Conservation (phyloP, 2,113 vertebrate species). For the Paramormyrops kingsleyae region DNA sequence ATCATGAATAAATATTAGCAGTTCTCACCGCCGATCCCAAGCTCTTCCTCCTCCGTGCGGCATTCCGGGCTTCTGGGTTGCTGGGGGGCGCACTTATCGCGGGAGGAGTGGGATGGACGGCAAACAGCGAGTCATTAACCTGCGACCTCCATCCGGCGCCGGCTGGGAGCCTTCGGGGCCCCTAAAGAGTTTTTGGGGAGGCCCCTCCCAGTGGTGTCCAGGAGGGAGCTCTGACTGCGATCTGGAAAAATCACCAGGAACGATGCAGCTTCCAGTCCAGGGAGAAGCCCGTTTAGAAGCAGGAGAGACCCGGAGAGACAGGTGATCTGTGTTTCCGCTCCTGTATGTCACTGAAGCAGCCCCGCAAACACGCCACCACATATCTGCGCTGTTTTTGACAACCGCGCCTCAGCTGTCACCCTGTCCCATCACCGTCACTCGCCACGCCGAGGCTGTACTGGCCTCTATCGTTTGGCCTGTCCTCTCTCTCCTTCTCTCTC, state of each 20-base stretch:
- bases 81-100: conserved; percentile 47
- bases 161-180: conserved; percentile 24
- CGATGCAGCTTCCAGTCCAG: background rate
- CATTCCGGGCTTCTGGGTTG: conserved; percentile 14
- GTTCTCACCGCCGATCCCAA: conserved; percentile 47
- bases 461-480: conserved; percentile 34
- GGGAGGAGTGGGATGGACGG: conserved; percentile 41
- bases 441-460: conserved; percentile 7
- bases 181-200: conserved; percentile 45
- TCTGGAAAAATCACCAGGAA: background rate
- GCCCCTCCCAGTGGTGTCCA: conserved; percentile 43
- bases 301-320: background rate
- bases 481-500: background rate
- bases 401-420: conserved; percentile 53
- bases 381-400: conserved; percentile 54
- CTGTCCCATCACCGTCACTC: conserved; percentile 31
- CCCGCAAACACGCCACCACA: conserved; percentile 57
- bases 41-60: conserved; percentile 30
- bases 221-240: background rate
- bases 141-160: conserved; percentile 40
- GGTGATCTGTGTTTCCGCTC: conserved; percentile 44
- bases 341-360: conserved; percentile 39
- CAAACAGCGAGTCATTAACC: conserved; percentile 65
- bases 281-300: background rate
- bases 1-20: conserved; percentile 73